These are phyloP conservation scores for Zaprionus davidi DNA, from an alignment of 1,140 invertebrate species.

Conservation along the genomic window DNA sequence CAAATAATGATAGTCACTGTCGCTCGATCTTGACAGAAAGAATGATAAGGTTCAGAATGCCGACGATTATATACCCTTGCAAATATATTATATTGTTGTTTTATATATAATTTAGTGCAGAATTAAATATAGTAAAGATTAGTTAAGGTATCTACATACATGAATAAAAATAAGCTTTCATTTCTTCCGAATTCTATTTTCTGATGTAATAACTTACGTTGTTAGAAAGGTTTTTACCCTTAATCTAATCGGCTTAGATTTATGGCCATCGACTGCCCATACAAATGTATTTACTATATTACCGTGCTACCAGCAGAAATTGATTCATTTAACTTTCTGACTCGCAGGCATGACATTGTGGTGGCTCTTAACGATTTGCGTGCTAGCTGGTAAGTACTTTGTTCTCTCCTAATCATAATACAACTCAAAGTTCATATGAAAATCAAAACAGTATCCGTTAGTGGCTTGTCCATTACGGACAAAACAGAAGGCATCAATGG, in stretches of 20 bases:
- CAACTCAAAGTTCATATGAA: background rate
- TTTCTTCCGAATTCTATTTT: background rate
- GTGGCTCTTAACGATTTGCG: slow-evolving; percentile 53
- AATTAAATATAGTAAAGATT: too few relatives aligned
- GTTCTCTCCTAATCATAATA: background rate
- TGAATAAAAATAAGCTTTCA: background rate
- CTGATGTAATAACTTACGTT: background rate
- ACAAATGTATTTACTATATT: slow-evolving; percentile 50
- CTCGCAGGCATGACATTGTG: slow-evolving; percentile 60
- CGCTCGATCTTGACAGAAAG: too few relatives aligned
- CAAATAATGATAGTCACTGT: background rate
- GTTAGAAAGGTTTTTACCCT: background rate
- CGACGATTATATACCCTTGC: too few relatives aligned
- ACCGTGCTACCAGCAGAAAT: background rate
- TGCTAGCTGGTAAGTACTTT: slow-evolving; percentile 63
- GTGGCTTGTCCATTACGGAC: slow-evolving; percentile 56
- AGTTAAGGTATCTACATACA: too few relatives aligned
- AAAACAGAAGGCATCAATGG: slow-evolving; percentile 38
- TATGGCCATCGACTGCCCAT: background rate
- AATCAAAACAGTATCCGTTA: slow-evolving; percentile 20
- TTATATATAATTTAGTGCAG: too few relatives aligned
- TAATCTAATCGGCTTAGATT: slow-evolving; percentile 31
- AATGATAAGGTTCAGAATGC: too few relatives aligned
- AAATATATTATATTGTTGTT: too few relatives aligned
- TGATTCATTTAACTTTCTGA: slow-evolving; percentile 42